These are phyloP conservation scores for Pimpla rufipes DNA, from an alignment of 2,888 invertebrate genomes.

Conservation along the genomic window DNA sequence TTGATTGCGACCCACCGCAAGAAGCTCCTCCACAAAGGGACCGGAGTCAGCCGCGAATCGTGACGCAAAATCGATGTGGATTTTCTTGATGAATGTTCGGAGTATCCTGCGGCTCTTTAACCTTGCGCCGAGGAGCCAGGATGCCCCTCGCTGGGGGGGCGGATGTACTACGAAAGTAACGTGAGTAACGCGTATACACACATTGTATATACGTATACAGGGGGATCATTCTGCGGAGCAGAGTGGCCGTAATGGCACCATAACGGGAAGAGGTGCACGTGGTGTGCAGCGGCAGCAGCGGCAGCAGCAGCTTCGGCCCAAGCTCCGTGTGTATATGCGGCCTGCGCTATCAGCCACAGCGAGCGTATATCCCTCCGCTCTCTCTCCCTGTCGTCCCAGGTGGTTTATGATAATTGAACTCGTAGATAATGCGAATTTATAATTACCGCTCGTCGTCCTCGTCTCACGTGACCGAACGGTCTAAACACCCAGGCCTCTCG, in stretches of 20 bases:
- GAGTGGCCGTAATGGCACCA: conserved; percentile 64
- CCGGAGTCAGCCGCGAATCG: conserved; percentile 16
- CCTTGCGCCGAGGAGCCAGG: conserved; percentile 1
- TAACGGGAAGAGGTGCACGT: conserved; percentile 58
- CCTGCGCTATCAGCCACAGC: conserved; percentile 50
- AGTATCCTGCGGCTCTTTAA: conserved; percentile 16
- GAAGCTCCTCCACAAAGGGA: conserved; percentile 23
- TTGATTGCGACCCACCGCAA: conserved; percentile 32
- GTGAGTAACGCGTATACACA: conserved; percentile 26
- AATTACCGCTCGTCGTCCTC: conserved; percentile 64
- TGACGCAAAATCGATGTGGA: conserved; percentile 32
- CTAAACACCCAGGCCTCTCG: conserved; percentile 50
- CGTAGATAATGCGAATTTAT: conserved; percentile 69
- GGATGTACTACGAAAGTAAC: conserved; percentile 51
- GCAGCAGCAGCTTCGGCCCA: neutral
- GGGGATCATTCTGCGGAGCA: conserved; percentile 47
- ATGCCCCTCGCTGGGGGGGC: neutral
- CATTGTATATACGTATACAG: conserved; percentile 24
- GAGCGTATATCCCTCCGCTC: conserved; percentile 38
- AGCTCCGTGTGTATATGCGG: conserved; percentile 18
- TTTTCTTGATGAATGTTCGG: conserved; percentile 44
- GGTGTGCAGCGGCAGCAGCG: neutral
- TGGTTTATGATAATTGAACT: conserved; percentile 69
- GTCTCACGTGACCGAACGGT: conserved; percentile 60
- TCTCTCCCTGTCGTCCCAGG: conserved; percentile 49